These are phyloP conservation scores for Pitangus sulphuratus DNA, from an alignment of 2,797 vertebrate genomes.

Conservation along the genomic window DNA sequence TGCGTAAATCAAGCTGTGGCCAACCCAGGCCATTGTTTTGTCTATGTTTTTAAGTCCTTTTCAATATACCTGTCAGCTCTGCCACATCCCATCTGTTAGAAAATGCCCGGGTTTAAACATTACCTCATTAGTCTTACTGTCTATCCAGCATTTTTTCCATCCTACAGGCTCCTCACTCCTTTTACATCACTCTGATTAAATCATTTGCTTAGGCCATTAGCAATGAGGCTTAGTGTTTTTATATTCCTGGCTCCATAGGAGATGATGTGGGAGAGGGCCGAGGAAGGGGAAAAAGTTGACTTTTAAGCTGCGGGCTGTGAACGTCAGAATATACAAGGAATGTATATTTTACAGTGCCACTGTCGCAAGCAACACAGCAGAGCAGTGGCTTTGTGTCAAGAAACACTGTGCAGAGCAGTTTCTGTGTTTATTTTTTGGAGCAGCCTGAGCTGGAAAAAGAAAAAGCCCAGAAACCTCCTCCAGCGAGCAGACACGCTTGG, in stretches of 20 bases:
- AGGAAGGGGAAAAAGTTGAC: not conserved
- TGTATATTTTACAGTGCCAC: not conserved
- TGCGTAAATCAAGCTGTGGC: not conserved
- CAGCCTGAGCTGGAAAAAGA: not conserved
- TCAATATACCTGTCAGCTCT: slow-evolving; percentile 12
- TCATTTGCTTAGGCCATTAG: not conserved
- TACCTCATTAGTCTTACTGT: slow-evolving; percentile 37
- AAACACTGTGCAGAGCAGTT: slow-evolving; percentile 15
- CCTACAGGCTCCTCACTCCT: not conserved
- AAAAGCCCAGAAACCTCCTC: not conserved
- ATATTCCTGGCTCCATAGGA: not conserved
- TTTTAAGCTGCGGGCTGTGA: not conserved
- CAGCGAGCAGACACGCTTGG: accelerated
- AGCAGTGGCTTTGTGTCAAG: not conserved
- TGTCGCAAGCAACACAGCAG: not conserved
- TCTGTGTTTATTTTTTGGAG: slow-evolving; percentile 3
- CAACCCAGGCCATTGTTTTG: slow-evolving; percentile 1
- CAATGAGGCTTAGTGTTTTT: not conserved
- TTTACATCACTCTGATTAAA: slow-evolving; percentile 27
- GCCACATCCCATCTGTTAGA: not conserved
- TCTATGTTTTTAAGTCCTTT: slow-evolving; percentile 36
- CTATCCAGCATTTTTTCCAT: slow-evolving; percentile 38
- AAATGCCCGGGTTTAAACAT: not conserved
- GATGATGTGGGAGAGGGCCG: not conserved
- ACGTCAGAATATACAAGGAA: not conserved